phyloP scores from a whole-genome alignment of 2,797 vertebrate species.

The Protosalanx chinensis region DNA sequence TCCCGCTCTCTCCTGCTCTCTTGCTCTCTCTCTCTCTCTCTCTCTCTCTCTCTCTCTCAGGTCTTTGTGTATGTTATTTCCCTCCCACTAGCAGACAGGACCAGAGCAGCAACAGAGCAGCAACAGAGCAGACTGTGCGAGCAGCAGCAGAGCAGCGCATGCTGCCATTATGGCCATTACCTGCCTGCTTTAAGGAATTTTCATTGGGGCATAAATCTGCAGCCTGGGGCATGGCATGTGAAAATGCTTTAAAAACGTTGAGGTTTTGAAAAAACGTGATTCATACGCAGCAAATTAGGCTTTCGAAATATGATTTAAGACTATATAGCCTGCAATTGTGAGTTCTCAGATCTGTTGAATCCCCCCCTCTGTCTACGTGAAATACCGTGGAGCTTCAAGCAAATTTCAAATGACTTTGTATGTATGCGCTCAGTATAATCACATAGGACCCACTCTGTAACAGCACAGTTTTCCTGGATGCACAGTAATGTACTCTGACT shows the following conservation, averaged over 20 bases:
- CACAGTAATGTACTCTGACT: too few relatives aligned
- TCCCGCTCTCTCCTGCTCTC: too few relatives aligned
- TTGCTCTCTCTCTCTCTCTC: not conserved
- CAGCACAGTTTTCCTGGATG: constrained; percentile 7
- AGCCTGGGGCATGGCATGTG: constrained; percentile 19
- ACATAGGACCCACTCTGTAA: constrained; percentile 20
- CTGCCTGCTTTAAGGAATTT: constrained; percentile 33
- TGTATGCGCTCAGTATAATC: constrained; percentile 16
- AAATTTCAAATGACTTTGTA: constrained; percentile 7
- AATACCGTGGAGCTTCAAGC: constrained; percentile 11
- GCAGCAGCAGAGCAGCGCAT: constrained; percentile 8
- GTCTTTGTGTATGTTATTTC: not conserved
- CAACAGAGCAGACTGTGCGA: too few relatives aligned
- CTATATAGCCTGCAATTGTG: constrained; percentile 2
- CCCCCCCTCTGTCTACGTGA: not conserved
- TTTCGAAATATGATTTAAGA: constrained; percentile 16
- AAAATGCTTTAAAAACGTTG: constrained; percentile 35
- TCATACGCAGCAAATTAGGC: constrained; percentile 21
- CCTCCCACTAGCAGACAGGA: not conserved
- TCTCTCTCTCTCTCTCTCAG: not conserved
- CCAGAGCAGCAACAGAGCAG: not conserved
- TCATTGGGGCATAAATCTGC: constrained; percentile 38
- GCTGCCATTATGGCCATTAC: constrained; percentile 14
- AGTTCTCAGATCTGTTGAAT: constrained; percentile 13
- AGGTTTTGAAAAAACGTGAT: constrained; percentile 14